These are phyloP conservation scores for Scytalopus superciliaris DNA, from an alignment of 2,113 vertebrate species.

Conservation along the genomic window DNA sequence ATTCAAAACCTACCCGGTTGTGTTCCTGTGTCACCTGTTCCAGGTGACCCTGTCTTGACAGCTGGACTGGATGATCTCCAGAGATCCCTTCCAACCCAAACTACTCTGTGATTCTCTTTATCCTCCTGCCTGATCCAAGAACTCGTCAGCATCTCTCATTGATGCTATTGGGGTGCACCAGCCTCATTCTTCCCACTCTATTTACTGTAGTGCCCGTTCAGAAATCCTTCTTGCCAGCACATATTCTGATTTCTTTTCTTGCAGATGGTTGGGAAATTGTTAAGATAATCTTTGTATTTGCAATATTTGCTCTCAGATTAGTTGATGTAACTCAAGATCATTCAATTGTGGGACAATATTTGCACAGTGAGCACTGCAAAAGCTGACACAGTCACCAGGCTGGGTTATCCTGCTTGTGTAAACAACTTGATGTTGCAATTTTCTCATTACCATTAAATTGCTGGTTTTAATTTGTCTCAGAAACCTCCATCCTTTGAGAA, in stretches of 20 bases:
- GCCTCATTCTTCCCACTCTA: not conserved
- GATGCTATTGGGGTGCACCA: not conserved
- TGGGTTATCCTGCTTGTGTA: not conserved
- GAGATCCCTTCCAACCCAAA: not conserved
- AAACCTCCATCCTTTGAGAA: not conserved
- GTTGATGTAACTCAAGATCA: not conserved
- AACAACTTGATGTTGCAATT: constrained; percentile 28
- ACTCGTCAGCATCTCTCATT: not conserved
- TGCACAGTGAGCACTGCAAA: not conserved
- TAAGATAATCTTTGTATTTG: not conserved
- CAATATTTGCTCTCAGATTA: constrained; percentile 6
- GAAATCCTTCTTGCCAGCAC: not conserved
- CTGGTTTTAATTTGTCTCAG: not conserved
- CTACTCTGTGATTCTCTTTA: not conserved
- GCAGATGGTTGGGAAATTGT: not conserved
- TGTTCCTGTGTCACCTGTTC: not conserved
- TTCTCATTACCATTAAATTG: constrained; percentile 28
- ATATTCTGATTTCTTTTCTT: not conserved
- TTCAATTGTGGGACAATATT: not conserved
- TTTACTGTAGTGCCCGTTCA: not conserved
- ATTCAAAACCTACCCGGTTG: not conserved
- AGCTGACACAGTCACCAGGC: not conserved
- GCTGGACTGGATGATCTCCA: not conserved
- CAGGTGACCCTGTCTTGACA: not conserved
- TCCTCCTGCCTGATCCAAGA: not conserved